Conservation (phyloP, 2,888 invertebrate genomes). For the Agrochola circellaris region DNA sequence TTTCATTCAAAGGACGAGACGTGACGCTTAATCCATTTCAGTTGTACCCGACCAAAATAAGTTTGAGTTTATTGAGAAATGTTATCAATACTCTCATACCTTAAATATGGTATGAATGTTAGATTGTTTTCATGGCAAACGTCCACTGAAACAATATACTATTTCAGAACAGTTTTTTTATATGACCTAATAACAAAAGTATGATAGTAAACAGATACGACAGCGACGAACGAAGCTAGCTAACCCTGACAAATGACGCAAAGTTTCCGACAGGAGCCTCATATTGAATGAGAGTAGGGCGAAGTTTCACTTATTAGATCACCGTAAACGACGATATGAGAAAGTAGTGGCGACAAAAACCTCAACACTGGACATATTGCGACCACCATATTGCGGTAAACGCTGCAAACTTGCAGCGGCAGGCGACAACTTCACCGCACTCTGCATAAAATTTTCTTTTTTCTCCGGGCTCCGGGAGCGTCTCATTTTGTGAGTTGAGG, state of each 20-base stretch:
- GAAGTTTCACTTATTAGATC: conserved; percentile 89
- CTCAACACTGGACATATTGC: conserved; percentile 86
- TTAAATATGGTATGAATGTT: not conserved
- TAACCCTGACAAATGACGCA: conserved; percentile 80
- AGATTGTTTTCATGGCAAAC: not conserved
- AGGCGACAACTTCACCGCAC: conserved; percentile 79
- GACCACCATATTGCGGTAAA: conserved; percentile 77
- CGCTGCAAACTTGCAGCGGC: conserved; percentile 86
- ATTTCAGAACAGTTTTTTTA: conserved; percentile 21
- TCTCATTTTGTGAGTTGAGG: conserved; percentile 73
- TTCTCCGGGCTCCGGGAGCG: conserved; percentile 68
- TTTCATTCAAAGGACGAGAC: conserved; percentile 81
- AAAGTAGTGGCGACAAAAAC: conserved; percentile 87
- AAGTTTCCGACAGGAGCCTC: conserved; percentile 83
- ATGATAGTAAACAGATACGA: conserved; percentile 55
- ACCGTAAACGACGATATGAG: conserved; percentile 85
- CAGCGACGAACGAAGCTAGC: conserved; percentile 48
- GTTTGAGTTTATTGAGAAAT: conserved; percentile 11
- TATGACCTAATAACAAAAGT: conserved; percentile 55
- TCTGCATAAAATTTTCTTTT: conserved; percentile 83
- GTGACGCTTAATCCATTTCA: conserved; percentile 74
- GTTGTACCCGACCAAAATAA: conserved; percentile 7
- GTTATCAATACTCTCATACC: not conserved
- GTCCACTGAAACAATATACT: not conserved
- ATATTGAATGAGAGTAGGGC: conserved; percentile 87